A percentile compares a stretch with the other conserved stretches of the same genome.
These are phyloP conservation scores for Caenorhabditis briggsae DNA, from an alignment of 1,140 invertebrate genomes.

Conservation along the genomic window DNA sequence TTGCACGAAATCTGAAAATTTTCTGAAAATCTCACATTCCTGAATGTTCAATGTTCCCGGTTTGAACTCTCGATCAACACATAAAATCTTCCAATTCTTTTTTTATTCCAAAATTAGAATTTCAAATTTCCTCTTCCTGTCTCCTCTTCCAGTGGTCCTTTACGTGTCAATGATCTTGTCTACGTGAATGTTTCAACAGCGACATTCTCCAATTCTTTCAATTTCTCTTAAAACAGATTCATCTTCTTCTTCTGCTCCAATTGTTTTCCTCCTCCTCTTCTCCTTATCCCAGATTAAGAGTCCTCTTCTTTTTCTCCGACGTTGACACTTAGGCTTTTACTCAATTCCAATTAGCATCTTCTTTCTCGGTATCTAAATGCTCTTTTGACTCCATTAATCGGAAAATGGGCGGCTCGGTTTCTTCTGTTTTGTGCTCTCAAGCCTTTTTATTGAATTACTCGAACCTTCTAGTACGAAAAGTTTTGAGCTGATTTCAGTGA, in stretches of 20 bases:
- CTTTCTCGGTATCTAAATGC: background rate
- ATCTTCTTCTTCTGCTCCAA: background rate
- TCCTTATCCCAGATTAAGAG: too few species aligned
- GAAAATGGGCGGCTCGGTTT: too few species aligned
- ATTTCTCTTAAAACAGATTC: background rate
- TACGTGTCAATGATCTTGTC: constrained; percentile 8
- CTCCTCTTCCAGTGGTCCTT: background rate
- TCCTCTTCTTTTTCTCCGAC: constrained; percentile 12
- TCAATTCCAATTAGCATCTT: constrained; percentile 23
- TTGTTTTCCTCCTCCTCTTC: background rate
- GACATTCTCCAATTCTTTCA: background rate
- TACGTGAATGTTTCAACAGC: background rate
- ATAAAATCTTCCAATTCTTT: too few species aligned
- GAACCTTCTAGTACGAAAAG: background rate
- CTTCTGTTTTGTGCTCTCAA: background rate
- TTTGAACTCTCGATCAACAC: too few species aligned
- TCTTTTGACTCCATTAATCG: constrained; percentile 27
- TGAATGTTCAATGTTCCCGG: too few species aligned
- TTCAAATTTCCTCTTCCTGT: background rate
- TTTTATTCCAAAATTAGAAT: background rate
- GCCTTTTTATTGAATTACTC: too few species aligned
- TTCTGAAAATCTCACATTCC: too few species aligned
- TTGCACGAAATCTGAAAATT: too few species aligned
- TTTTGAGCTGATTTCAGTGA: background rate
- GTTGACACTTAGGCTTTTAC: background rate